Base-by-base conservation (phyloP, 2,113 vertebrate genomes). In the Sander vitreus region DNA sequence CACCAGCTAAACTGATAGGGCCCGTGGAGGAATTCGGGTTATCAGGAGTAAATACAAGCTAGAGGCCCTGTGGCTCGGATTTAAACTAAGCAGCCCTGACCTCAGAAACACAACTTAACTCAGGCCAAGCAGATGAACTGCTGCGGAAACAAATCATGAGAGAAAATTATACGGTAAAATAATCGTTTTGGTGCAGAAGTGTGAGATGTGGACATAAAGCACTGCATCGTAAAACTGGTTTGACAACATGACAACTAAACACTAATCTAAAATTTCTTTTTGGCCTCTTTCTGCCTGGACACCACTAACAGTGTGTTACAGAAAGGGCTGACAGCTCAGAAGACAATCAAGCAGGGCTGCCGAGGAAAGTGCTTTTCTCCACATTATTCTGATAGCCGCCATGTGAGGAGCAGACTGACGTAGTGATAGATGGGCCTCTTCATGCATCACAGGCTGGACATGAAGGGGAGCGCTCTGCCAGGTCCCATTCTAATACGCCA, bases 11-110 rank as follows among this genome's bases (percentile, higher is more conserved):
- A 64, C 86, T 84, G 89, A 93, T 88, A 90, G 84, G 59, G 67
- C 43, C 59, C 2, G 63, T 3, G 67, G 53, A 76, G 86, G 62
- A 66, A 83, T 78, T 15, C 47, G 69, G 91, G 93, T 94, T 94
- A 93, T 94, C 93, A 84, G 86, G 57, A 62, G 90, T 80, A 93
- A 92, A 92, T 76, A 90, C 70, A 62, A 78, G 75, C 62, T 51
- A 27, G 30, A 64, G 84, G 67, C 60, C 18, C 51, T 30, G 57
- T 13, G 78, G 78, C 80, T 85, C 51, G 73, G 87, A 92, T 91
- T 91, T 84, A 84, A 86, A 84, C 55, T 58, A 50, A 6, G 74
- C 88, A 88, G 73, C 80, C 83, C 82, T 86, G 88, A 91, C 88
- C 89, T 64, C 66, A 25, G 55, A 51, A 59, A 57, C 77, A 58